Conservation (phyloP, 2,888 invertebrate species). For the Polia nebulosa region DNA sequence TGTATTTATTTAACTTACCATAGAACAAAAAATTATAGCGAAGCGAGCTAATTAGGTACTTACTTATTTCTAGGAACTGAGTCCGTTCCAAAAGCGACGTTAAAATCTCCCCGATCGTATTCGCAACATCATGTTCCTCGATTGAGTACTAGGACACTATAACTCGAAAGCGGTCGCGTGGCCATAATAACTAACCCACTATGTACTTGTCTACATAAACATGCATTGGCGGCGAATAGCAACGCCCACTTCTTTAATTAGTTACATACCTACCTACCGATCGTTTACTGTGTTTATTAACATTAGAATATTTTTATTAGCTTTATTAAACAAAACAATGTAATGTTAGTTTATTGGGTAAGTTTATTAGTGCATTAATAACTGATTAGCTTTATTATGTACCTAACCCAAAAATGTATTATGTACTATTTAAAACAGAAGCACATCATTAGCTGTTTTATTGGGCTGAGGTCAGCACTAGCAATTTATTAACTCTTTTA, state of each 20-base stretch:
- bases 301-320: background rate
- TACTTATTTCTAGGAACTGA: no score
- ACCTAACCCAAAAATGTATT: background rate
- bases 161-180: slow-evolving; percentile 14
- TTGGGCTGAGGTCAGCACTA: slow-evolving; percentile 3
- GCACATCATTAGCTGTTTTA: background rate
- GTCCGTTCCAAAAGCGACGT: slow-evolving; percentile 14
- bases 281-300: background rate
- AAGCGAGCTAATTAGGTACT: no score
- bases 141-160: slow-evolving; percentile 67
- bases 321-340: background rate
- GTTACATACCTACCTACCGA: slow-evolving; percentile 13
- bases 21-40: no score
- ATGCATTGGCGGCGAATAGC: slow-evolving; percentile 3
- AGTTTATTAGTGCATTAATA: background rate
- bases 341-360: no score
- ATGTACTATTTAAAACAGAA: background rate
- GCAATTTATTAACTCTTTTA: slow-evolving; percentile 46
- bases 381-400: background rate
- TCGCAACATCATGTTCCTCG: slow-evolving; percentile 71
- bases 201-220: background rate
- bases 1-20: no score
- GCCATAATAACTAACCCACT: background rate
- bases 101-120: slow-evolving; percentile 46
- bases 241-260: slow-evolving; percentile 47